Evolutionary conservation across 2,113 vertebrate species (phyloP), one percentile per base, ranked within the genome.

Genomic region (Labeo catla): DNA sequence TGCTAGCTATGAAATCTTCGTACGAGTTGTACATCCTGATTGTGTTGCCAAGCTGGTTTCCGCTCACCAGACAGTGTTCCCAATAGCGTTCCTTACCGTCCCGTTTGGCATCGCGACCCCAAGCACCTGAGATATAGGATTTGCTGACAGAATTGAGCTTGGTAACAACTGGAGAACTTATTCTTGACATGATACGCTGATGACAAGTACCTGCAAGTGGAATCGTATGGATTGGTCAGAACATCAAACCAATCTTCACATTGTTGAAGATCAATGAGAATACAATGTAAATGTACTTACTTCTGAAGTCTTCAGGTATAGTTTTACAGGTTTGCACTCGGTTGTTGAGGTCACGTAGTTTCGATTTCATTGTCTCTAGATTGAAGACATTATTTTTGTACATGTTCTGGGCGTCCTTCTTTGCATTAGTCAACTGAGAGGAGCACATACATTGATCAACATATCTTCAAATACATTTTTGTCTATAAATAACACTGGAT

Each of bases 131-230:
- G 28, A 88, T 94, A 86, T 91, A 94, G 76, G 47, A 61, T 89
- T 94, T 96, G 43, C 96, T 95, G 61, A 34, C 90, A 84, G 96
- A 96, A 89, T 96, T 96, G 89, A 97, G 88, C 86, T 96, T 96
- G 45, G 93, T 95, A 12, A 95, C 16, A 4, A 93, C 86, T 0
- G 97, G 96, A 21, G 92, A 92, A 63, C 96, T 97, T 90, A 98
- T 90, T 84, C 93, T 96, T 36, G 19, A 87, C 8, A 95, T 92
- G 4, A 93, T 84, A 3, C 93, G 92, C n/a, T 87, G 93, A 4
- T 47, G 36, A 86, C 94, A 95, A 84, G 88, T 1, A 0, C 28
- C 54, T 87, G 19, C 16, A 49, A 43, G 1, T 45, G 4, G 8
- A 36, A 39, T 72, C 1, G 0, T 21, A 72, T 21, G 16, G 9